Percentiles rank a stretch among this genome's conserved stretches.
Evolutionary conservation across 2,113 vertebrate species (phyloP).

Genomic region (Gavialis gangeticus): DNA sequence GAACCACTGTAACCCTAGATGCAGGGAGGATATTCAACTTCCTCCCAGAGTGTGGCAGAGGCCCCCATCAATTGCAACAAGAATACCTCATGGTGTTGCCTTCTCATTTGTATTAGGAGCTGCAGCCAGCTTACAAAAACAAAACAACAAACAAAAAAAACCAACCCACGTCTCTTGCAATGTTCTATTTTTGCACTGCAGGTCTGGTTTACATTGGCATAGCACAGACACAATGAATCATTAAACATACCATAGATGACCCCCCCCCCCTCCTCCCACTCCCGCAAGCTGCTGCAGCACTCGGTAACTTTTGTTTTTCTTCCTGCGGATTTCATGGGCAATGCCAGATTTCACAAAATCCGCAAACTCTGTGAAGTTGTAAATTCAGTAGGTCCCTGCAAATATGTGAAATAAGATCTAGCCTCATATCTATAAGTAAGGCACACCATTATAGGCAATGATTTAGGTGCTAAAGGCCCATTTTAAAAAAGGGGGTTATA

Average conservation of each 20-base stretch:
- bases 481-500: accelerated
- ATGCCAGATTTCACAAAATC: too few species aligned
- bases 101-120: too few species aligned
- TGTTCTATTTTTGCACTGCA: neutral
- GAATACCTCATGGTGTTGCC: neutral
- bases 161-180: neutral
- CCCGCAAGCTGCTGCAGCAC: too few species aligned
- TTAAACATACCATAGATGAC: neutral
- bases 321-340: too few species aligned
- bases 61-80: conserved; percentile 15
- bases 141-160: too few species aligned
- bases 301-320: too few species aligned
- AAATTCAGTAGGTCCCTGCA: too few species aligned
- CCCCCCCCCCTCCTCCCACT: too few species aligned
- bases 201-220: neutral
- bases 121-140: too few species aligned
- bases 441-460: neutral
- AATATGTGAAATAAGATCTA: too few species aligned
- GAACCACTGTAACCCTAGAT: conserved; percentile 44
- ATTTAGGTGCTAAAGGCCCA: neutral
- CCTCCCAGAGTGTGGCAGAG: neutral
- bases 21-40: neutral
- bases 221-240: accelerated
- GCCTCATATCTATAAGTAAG: neutral
- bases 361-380: too few species aligned